Conservation (phyloP, 1,140 invertebrate genomes). For the Solen grandis region DNA sequence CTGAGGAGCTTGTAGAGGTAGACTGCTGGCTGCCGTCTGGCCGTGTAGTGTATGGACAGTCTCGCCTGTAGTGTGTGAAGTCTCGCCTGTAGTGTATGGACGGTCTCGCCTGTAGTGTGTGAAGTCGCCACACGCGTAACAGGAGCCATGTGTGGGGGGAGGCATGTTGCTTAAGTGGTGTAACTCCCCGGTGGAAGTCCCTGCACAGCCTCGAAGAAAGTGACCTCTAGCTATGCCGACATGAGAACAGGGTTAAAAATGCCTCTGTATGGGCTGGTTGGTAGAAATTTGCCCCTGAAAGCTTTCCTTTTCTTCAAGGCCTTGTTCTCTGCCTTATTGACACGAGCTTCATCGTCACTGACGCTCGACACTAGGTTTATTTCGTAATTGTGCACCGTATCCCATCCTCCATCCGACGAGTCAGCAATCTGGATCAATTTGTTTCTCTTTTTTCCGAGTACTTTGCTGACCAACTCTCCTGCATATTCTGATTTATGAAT, state of each 20-base stretch:
- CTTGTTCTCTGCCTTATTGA: not conserved
- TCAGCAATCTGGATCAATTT: conserved; percentile 1
- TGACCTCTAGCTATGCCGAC: too few species aligned
- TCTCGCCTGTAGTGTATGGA: too few species aligned
- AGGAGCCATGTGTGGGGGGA: not conserved
- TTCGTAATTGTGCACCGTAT: not conserved
- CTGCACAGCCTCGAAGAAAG: too few species aligned
- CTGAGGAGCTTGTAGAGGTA: not conserved
- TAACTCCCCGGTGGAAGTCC: too few species aligned
- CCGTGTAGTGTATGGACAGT: not conserved
- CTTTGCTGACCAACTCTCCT: not conserved
- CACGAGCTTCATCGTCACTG: not conserved
- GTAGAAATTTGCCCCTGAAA: too few species aligned
- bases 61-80: not conserved
- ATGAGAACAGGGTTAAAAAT: too few species aligned
- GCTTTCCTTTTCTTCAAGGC: not conserved
- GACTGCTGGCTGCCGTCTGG: not conserved
- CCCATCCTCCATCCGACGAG: conserved; percentile 1
- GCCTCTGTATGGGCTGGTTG: too few species aligned
- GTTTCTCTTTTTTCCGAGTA: not conserved
- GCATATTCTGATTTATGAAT: too few species aligned
- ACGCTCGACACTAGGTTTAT: not conserved
- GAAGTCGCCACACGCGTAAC: not conserved
- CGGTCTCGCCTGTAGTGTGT: not conserved
- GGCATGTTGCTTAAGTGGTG: too few species aligned